phyloP scores from a whole-genome alignment of 1,140 invertebrate genomes.

The Ditylenchus dipsaci region DNA sequence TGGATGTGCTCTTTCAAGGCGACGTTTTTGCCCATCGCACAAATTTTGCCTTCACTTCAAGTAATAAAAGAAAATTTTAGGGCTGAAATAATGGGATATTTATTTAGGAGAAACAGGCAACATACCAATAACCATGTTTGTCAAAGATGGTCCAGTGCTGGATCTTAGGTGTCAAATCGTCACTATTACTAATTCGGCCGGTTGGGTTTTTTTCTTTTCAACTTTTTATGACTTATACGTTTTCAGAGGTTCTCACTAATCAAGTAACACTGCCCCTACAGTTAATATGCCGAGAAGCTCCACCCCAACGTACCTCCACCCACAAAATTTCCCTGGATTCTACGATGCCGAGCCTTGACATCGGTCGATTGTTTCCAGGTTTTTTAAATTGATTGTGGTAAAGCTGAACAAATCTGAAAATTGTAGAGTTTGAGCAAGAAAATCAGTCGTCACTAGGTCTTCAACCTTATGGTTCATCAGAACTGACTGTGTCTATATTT shows the following conservation, averaged over 20 bases:
- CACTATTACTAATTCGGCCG: slow-evolving; percentile 7
- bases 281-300: slow-evolving; percentile 29
- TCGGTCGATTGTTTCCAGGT: slow-evolving; percentile 36
- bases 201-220: background rate
- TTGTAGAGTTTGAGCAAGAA: slow-evolving; percentile 27
- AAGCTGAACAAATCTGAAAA: background rate
- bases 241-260: slow-evolving; percentile 16
- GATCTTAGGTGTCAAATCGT: slow-evolving; percentile 24
- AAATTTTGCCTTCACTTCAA: slow-evolving; percentile 14
- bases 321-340: slow-evolving; percentile 38
- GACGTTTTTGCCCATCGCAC: slow-evolving; percentile 14
- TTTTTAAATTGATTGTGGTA: background rate
- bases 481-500: slow-evolving; percentile 34
- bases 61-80: background rate
- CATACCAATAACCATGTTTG: slow-evolving; percentile 32
- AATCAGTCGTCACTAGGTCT: slow-evolving; percentile 35
- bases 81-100: background rate
- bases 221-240: background rate
- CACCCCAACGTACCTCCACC: slow-evolving; percentile 23
- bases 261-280: slow-evolving; percentile 23
- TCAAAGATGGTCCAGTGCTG: slow-evolving; percentile 23
- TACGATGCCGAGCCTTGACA: slow-evolving; percentile 10
- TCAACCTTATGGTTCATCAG: slow-evolving; percentile 32
- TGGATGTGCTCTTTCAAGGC: slow-evolving; percentile 20
- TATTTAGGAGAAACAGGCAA: slow-evolving; percentile 5